Evolutionary conservation across 2,888 invertebrate species (phyloP).

Genomic region (Lithodes maja): DNA sequence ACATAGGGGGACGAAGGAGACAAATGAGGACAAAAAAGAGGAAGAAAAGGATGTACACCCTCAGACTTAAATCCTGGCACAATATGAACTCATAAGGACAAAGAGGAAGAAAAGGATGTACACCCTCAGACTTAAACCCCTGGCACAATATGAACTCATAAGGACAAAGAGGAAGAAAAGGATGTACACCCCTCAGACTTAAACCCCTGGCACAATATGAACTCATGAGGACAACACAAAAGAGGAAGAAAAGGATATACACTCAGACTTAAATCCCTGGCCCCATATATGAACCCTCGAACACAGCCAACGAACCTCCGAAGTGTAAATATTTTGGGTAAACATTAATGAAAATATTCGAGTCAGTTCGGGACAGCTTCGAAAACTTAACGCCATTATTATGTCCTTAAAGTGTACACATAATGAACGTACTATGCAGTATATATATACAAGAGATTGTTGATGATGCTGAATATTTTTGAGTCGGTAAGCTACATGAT

Average conservation of each 20-base stretch:
- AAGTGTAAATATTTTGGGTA: too few species aligned
- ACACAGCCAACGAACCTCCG: too few species aligned
- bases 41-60: neutral
- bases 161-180: neutral
- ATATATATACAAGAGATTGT: too few species aligned
- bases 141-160: neutral
- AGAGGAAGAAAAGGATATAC: neutral
- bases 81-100: neutral
- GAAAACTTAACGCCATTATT: too few species aligned
- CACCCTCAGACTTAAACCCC: neutral
- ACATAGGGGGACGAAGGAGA: neutral
- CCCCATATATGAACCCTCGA: neutral
- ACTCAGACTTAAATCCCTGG: neutral
- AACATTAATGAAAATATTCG: too few species aligned
- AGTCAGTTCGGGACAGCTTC: too few species aligned
- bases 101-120: neutral
- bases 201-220: too few species aligned
- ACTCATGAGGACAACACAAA: too few species aligned
- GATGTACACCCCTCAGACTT: neutral
- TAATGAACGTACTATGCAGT: too few species aligned
- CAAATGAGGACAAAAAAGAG: neutral
- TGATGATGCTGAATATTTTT: too few species aligned
- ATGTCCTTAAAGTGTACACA: too few species aligned
- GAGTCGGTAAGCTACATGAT: too few species aligned
- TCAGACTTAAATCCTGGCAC: neutral